Percentiles rank a stretch among this genome's conserved stretches.
These are phyloP conservation scores for Lapara coniferarum DNA, from an alignment of 2,888 invertebrate genomes.

Conservation along the genomic window DNA sequence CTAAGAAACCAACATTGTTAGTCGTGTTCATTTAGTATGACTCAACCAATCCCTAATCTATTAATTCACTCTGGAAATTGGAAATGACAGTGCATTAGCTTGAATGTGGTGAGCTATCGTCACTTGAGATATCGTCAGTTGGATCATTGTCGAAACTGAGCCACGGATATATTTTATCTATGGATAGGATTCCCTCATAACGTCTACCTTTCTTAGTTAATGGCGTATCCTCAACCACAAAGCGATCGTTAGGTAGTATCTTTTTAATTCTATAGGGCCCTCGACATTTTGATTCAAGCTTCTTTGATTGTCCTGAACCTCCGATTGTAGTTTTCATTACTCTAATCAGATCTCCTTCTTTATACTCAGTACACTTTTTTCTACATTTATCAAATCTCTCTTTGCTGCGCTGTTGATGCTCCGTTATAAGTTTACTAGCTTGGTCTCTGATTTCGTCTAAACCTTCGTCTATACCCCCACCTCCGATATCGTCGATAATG, in stretches of 20 bases:
- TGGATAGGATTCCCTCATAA: neutral
- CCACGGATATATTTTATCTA: conserved; percentile 3
- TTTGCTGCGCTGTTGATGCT: neutral
- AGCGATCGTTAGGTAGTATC: neutral
- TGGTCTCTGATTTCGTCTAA: neutral
- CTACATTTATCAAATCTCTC: neutral
- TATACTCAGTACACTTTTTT: neutral
- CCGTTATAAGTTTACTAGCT: neutral
- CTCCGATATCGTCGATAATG: neutral
- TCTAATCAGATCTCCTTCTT: neutral
- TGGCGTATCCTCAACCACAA: neutral
- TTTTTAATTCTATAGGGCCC: neutral
- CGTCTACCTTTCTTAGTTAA: neutral
- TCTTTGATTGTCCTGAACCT: neutral
- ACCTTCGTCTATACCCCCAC: neutral
- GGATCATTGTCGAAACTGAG: neutral
- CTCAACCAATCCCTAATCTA: too few species aligned
- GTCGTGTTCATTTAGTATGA: too few species aligned
- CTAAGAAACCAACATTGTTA: too few species aligned
- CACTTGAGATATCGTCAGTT: too few species aligned
- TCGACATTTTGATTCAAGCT: neutral
- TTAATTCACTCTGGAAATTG: too few species aligned
- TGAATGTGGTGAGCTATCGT: too few species aligned
- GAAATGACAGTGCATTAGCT: too few species aligned
- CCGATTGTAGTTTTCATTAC: neutral